Evolutionary conservation across 2,888 invertebrate genomes (phyloP).

Genomic region (Branchellion lobata): DNA sequence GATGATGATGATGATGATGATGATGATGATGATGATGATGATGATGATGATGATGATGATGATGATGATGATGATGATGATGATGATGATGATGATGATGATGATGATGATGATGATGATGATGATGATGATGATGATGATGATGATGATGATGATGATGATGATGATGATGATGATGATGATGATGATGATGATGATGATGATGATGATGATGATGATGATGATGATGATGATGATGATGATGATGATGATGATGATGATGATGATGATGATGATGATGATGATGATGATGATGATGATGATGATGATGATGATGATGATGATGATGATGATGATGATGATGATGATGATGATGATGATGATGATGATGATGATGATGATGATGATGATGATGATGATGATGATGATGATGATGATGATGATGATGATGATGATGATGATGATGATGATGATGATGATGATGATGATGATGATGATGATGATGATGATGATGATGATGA

Average conservation of each 20-base stretch:
- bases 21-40: neutral
- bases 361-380: neutral
- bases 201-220: slow-evolving; percentile 2
- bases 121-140: neutral
- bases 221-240: neutral
- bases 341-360: slow-evolving; percentile 4
- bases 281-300: slow-evolving; percentile 14
- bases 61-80: neutral
- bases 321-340: slow-evolving; percentile 7
- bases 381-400: slow-evolving; percentile 11
- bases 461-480: neutral
- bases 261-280: neutral
- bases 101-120: slow-evolving; percentile 4
- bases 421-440: slow-evolving; percentile 10
- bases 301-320: neutral
- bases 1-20: slow-evolving; percentile 17
- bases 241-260: slow-evolving; percentile 17
- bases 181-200: slow-evolving; percentile 10
- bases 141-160: slow-evolving; percentile 11
- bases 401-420: neutral
- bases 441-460: slow-evolving; percentile 2
- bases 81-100: slow-evolving; percentile 7
- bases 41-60: slow-evolving; percentile 14
- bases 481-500: slow-evolving; percentile 17
- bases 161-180: neutral